Evolutionary conservation across 2,113 vertebrate species (phyloP).

Genomic region (Mystacornis crossleyi): DNA sequence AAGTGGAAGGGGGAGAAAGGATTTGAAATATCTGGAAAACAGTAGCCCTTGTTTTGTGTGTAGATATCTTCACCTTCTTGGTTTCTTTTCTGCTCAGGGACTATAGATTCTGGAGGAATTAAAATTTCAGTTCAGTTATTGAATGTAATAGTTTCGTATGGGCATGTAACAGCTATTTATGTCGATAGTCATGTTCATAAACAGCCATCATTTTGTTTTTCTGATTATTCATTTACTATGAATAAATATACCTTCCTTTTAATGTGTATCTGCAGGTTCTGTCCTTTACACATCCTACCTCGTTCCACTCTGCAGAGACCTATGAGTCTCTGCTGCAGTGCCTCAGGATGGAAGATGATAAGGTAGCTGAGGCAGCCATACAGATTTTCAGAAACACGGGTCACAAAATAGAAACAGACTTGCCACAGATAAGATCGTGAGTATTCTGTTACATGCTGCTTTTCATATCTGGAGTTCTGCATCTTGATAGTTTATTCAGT

Average conservation of each 20-base stretch:
- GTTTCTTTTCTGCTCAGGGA: neutral
- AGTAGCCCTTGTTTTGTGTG: neutral
- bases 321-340: slow-evolving; percentile 98
- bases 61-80: neutral
- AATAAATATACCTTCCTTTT: neutral
- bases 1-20: neutral
- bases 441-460: slow-evolving; percentile 44
- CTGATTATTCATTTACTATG: neutral
- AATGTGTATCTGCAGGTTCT: slow-evolving; percentile 82
- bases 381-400: slow-evolving; percentile 99
- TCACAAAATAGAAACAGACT: slow-evolving; percentile 96
- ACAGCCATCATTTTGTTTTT: neutral
- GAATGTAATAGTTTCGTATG: neutral
- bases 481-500: neutral
- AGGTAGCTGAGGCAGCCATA: slow-evolving; percentile 97
- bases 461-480: neutral
- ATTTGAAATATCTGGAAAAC: neutral
- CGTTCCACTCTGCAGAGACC: slow-evolving; percentile 98
- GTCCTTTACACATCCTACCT: slow-evolving; percentile 98
- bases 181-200: neutral
- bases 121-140: neutral
- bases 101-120: neutral
- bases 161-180: neutral
- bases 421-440: slow-evolving; percentile 97
- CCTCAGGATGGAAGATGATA: slow-evolving; percentile 99